Base-by-base conservation (phyloP, 2,888 invertebrate genomes). In the Notodonta dromedarius region DNA sequence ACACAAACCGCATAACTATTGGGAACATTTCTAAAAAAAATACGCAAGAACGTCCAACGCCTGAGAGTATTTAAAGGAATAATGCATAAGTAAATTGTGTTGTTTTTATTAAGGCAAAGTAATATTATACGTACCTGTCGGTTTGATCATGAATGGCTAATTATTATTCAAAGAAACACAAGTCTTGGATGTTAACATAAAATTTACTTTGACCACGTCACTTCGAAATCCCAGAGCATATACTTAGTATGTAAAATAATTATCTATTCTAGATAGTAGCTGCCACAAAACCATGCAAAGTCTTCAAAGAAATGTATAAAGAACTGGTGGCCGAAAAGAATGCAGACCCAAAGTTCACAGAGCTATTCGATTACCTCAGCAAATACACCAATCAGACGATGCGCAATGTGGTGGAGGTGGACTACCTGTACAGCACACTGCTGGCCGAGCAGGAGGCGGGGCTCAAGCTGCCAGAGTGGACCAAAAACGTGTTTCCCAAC, bases 391-490 rank as follows among this genome's bases (percentile, higher is more conserved):
- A 93, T 61, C 89, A 94, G 69, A 89, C 82, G 54, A 83, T 93
- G 78, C 79, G 84, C 8, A 95, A 94, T 68, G 93, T 97, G 6
- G 83, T 95, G n/a, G 94, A 95, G 40, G 95, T 97, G 3, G 97
- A 97, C 83, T 94, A 94, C 57, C 84, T 97, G 11, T 97, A 95
- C 79, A 96, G 96, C 78, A 96, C 95, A 0, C 85, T 97, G 7
- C 94, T 95, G 79, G 94, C 96, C 12, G 89, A 94, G 58, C 86
- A 94, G 58, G 95, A 96, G 64, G 91, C 93, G 0, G 96, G 96
- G 11, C 89, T 97, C 46, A 92, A 94, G 55, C 85, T 98, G n/a
- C 97, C 97, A 0, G 93, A 94, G 53, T 97, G 97, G 97, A 95
- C 97, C 0, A 94, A 94, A 68, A 94, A 94, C 63, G 95, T 96